phyloP scores from a whole-genome alignment of 2,113 vertebrate genomes.

The Rhodinocichla rosea region DNA sequence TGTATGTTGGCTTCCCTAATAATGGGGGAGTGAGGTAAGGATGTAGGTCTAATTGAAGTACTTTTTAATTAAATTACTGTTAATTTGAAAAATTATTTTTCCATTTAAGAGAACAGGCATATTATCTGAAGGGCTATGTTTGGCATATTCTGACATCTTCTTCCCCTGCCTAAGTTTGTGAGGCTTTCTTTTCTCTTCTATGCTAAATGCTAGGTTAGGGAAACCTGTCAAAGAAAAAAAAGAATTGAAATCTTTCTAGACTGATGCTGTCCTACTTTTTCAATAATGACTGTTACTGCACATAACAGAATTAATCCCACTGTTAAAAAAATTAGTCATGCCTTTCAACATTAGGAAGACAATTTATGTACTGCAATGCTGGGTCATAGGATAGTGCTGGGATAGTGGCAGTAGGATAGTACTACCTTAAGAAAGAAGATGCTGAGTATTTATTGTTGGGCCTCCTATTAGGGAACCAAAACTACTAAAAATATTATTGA shows the following conservation, averaged over 20 bases:
- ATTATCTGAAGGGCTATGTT: neutral
- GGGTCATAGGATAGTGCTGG: neutral
- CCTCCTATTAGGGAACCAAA: neutral
- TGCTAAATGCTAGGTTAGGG: neutral
- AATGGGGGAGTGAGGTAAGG: accelerated
- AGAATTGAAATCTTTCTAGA: neutral
- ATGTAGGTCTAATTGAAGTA: neutral
- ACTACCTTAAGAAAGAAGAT: neutral
- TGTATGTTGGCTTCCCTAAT: neutral
- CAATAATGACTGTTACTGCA: neutral
- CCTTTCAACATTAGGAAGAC: neutral
- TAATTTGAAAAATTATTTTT: neutral
- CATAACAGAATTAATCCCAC: neutral
- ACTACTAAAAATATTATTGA: neutral
- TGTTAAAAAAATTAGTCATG: neutral
- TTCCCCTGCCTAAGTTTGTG: neutral
- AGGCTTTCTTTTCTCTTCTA: neutral
- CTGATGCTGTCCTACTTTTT: neutral
- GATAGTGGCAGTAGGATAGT: neutral
- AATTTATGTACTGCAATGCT: too few species aligned
- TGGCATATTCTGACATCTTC: neutral
- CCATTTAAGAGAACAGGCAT: neutral
- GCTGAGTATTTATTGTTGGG: neutral
- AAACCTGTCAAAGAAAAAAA: neutral
- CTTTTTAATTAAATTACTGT: neutral